Conservation (phyloP, 2,113 vertebrate genomes). For the Anhinga anhinga region DNA sequence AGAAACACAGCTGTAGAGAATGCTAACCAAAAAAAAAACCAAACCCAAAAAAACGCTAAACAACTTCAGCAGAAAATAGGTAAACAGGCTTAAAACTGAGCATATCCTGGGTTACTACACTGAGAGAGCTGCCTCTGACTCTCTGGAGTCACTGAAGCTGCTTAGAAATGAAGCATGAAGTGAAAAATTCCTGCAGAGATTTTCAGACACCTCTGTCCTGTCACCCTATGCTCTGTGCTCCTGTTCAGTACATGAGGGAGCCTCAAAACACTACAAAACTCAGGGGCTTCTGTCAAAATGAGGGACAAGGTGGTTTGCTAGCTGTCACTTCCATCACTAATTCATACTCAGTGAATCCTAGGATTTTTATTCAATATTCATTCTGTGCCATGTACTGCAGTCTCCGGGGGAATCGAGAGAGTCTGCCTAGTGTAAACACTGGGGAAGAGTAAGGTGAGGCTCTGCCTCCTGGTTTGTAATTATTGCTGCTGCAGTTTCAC, state of each 20-base stretch:
- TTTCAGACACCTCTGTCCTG: neutral
- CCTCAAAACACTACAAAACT: neutral
- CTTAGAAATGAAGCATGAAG: neutral
- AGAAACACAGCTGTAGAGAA: neutral
- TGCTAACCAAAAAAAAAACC: neutral
- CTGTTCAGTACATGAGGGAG: neutral
- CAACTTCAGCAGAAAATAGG: neutral
- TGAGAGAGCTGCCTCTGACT: neutral
- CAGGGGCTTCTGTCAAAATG: neutral
- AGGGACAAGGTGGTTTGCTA: neutral
- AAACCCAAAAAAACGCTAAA: neutral
- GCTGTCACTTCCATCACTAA: neutral
- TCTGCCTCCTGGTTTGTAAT: neutral
- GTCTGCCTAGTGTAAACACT: neutral
- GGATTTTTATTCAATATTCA: neutral
- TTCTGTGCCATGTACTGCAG: neutral
- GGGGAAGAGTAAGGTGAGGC: neutral
- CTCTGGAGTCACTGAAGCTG: neutral
- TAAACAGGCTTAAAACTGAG: neutral
- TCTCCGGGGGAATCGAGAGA: fast-evolving
- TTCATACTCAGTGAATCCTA: neutral
- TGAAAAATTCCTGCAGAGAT: neutral
- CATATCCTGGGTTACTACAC: no score
- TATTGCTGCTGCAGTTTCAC: neutral
- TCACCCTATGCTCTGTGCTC: neutral